Evolutionary conservation across 1,140 invertebrate species (phyloP).

Genomic region (Leptonema lineaticorne): DNA sequence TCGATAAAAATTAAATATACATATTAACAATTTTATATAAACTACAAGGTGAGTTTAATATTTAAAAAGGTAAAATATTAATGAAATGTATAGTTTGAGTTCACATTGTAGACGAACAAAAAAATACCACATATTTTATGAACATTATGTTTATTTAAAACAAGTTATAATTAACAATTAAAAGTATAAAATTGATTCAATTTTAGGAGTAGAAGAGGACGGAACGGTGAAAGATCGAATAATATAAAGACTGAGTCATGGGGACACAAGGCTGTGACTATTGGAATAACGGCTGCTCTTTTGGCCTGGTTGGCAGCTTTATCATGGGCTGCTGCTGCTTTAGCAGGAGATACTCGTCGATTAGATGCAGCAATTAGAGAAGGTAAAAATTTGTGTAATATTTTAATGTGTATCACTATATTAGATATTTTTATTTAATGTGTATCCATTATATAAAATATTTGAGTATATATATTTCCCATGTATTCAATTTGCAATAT

Average conservation of each 20-base stretch:
- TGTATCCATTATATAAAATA: not conserved
- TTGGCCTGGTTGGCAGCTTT: slow-evolving; percentile 51
- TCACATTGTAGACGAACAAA: too few relatives aligned
- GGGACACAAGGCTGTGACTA: slow-evolving; percentile 26
- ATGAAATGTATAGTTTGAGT: not conserved
- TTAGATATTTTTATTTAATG: not conserved
- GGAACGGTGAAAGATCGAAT: not conserved
- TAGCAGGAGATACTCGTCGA: slow-evolving; percentile 53
- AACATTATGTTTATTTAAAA: too few relatives aligned
- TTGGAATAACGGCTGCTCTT: slow-evolving; percentile 28
- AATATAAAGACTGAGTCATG: slow-evolving; percentile 26
- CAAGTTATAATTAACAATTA: too few relatives aligned
- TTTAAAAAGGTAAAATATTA: not conserved
- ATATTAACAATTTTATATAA: not conserved
- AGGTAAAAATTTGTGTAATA: slow-evolving; percentile 45
- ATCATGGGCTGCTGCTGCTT: slow-evolving; percentile 53
- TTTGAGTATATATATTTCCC: not conserved
- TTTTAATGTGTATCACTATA: not conserved
- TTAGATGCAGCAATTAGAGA: slow-evolving; percentile 53
- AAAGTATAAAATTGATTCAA: too few relatives aligned
- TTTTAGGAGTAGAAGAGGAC: slow-evolving; percentile 23
- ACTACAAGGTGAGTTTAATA: too few relatives aligned
- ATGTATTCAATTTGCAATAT: too few relatives aligned
- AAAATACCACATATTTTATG: too few relatives aligned
- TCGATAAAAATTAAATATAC: too few relatives aligned